Base-by-base conservation (phyloP, 2,113 vertebrate species). In the Callospermophilus lateralis region DNA sequence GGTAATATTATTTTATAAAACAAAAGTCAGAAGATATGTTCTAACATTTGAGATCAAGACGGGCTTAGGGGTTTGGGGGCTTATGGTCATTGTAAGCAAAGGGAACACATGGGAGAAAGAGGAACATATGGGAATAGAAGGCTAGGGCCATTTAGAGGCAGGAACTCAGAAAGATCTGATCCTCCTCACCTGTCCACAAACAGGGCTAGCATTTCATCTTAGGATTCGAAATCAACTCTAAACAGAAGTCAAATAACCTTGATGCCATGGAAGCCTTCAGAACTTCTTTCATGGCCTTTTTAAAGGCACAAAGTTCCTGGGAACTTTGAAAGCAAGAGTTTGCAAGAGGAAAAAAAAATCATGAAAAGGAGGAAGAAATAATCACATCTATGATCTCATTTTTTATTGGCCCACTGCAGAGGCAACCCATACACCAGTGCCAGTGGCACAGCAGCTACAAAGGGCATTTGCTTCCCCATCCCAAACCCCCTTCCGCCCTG, bases 251-350 rank as follows among this genome's bases (percentile, higher is more conserved):
- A 84, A 86, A 39, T 77, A 53, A 76, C 24, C 42, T 79, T 3
- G 26, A 70, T 45, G 61, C 4, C 34, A 53, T 1, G 0, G 2
- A n/a, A 32, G 32, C 73, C 67, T 55, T 94, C 65, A n/a, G 42
- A 85, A 86, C 91, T 65, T 67, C 73, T 42, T 90, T 77, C 84
- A 72, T 3, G 61, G 6, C 65, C 45, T 77, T 90, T 74, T 16
- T 53, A 45, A 80, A 85, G 87, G 34, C 61, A 76, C 28, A 15
- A 2, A 58, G 22, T 88, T 94, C 42, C 76, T 74, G 61, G 51
- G 73, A 92, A 86, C 65, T 92, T 93, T 70, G 24, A 76, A 93
- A 91, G 32, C 51, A 39, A 67, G 51, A 55, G 22, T 76, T 90
- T 73, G 53, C 34, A 87, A 89, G 68, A 74, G 51, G 61, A 17